A percentile compares a stretch with the other conserved stretches of the same genome.
Evolutionary conservation across 2,113 vertebrate genomes (phyloP).

Genomic region (Carettochelys insculpta): DNA sequence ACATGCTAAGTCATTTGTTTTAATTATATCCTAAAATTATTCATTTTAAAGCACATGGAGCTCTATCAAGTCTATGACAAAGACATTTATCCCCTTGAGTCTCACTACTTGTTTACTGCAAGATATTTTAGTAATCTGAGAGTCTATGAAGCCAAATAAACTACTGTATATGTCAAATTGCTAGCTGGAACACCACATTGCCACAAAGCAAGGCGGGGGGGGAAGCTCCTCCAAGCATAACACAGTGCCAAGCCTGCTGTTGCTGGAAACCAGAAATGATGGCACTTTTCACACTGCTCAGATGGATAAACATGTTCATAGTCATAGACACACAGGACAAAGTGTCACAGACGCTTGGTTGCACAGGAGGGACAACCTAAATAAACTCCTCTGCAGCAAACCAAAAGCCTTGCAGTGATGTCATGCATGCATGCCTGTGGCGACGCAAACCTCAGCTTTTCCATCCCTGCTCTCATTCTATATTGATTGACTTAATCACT

Average conservation of each 20-base stretch:
- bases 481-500: background rate
- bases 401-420: background rate
- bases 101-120: too few relatives aligned
- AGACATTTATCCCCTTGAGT: too few relatives aligned
- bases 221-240: slow-evolving; percentile 14
- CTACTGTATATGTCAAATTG: too few relatives aligned
- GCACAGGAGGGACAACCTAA: slow-evolving; percentile 30
- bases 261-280: slow-evolving; percentile 2
- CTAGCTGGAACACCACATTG: too few relatives aligned
- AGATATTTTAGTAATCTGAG: too few relatives aligned
- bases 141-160: too few relatives aligned
- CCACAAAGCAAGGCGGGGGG: background rate
- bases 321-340: slow-evolving; percentile 20
- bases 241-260: background rate
- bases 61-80: too few relatives aligned
- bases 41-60: too few relatives aligned
- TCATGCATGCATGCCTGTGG: background rate
- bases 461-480: background rate
- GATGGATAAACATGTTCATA: slow-evolving; percentile 29
- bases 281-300: slow-evolving; percentile 31
- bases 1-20: too few relatives aligned
- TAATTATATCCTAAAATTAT: too few relatives aligned
- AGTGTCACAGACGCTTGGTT: background rate
- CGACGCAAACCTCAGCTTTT: background rate
- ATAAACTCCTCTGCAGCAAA: background rate